These are phyloP conservation scores for Sigmodon hispidus DNA, from an alignment of 2,113 vertebrate species.

Conservation along the genomic window DNA sequence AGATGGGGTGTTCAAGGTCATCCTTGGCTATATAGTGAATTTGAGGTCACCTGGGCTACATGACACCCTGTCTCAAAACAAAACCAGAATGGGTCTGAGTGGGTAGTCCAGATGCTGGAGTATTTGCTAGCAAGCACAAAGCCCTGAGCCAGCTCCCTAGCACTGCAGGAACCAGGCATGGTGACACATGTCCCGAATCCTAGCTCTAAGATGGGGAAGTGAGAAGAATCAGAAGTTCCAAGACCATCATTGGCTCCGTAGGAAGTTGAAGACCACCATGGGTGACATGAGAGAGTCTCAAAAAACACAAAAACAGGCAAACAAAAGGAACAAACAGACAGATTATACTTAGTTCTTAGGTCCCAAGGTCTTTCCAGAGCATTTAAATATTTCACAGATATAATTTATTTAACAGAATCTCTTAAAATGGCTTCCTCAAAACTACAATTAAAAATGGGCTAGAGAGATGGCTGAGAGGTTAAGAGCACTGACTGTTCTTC, in stretches of 20 bases:
- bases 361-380: not conserved
- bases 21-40: not conserved
- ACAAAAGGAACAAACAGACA: not conserved
- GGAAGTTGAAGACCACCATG: accelerated
- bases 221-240: not conserved
- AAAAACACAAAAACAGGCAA: not conserved
- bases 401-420: not conserved
- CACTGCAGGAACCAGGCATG: not conserved
- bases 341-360: not conserved
- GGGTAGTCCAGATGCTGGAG: not conserved
- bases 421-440: slow-evolving; percentile 21
- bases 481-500: no score
- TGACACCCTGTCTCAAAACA: not conserved
- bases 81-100: not conserved
- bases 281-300: not conserved
- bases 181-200: not conserved
- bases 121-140: not conserved
- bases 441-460: not conserved
- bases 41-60: not conserved
- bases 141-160: not conserved
- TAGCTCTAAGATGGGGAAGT: not conserved
- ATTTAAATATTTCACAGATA: slow-evolving; percentile 31
- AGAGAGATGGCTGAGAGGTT: no score
- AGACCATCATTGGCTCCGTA: no score
- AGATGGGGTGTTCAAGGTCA: not conserved